These are phyloP conservation scores for Terebella lapidaria DNA, from an alignment of 2,888 invertebrate species.

Conservation along the genomic window DNA sequence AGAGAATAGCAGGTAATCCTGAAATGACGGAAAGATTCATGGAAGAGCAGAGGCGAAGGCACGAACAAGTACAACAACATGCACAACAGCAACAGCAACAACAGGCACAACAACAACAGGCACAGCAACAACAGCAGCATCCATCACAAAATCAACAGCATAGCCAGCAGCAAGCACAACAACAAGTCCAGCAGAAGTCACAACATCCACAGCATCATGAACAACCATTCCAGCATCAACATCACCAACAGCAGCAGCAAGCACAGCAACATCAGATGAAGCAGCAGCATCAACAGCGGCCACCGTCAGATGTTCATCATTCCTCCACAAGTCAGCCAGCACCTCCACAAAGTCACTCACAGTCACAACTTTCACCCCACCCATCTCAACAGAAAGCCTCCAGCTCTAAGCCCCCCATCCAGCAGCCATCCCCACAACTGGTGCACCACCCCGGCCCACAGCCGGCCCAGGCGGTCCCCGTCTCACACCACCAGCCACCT, in stretches of 20 bases:
- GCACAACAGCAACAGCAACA: conserved; percentile 3
- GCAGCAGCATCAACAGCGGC: neutral
- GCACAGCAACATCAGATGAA: neutral
- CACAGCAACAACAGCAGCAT: neutral
- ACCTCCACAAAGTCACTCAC: neutral
- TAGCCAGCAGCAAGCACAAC: neutral
- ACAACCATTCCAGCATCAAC: conserved; percentile 1
- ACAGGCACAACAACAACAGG: no score
- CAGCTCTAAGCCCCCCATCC: no score
- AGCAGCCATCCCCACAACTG: no score
- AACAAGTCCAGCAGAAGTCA: neutral
- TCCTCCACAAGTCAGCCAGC: no score
- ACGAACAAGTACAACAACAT: conserved; percentile 9
- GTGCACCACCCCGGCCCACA: no score
- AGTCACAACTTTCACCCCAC: no score
- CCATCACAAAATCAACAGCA: neutral
- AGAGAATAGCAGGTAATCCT: conserved; percentile 57
- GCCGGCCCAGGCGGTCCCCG: no score
- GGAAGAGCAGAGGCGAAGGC: conserved; percentile 36
- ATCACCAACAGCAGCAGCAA: conserved; percentile 2
- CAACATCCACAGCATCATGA: conserved; percentile 1
- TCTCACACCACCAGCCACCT: no score
- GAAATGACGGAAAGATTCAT: conserved; percentile 43
- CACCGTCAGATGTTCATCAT: no score
- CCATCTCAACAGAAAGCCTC: no score